phyloP scores from a whole-genome alignment of 2,888 invertebrate genomes.

The Thymelicus acteon region DNA sequence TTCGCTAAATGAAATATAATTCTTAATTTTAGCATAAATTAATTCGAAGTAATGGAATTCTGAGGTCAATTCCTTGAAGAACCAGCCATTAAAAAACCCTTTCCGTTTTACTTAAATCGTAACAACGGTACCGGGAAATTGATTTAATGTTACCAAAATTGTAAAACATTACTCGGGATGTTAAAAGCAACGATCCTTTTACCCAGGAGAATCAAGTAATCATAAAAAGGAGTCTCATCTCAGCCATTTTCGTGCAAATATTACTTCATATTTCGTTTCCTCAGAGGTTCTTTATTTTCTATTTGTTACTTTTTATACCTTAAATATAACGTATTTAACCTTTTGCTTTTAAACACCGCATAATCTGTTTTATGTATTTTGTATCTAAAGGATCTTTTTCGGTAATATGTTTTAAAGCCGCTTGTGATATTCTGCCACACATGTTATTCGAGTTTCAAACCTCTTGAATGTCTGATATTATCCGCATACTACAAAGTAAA shows the following conservation, averaged over 20 bases:
- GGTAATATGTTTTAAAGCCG: no score
- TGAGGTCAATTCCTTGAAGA: constrained; percentile 35
- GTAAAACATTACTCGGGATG: constrained; percentile 21
- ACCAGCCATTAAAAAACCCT: constrained; percentile 25
- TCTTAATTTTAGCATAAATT: constrained; percentile 34
- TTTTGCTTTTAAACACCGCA: neutral
- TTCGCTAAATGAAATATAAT: constrained; percentile 14
- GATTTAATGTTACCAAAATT: constrained; percentile 37
- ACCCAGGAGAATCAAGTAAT: constrained; percentile 32
- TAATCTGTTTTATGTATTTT: neutral
- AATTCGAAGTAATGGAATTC: constrained; percentile 42
- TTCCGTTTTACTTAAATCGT: constrained; percentile 22
- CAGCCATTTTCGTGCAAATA: constrained; percentile 30
- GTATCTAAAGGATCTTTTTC: no score
- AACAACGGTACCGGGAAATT: constrained; percentile 32
- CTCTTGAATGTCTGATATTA: no score
- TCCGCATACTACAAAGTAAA: no score
- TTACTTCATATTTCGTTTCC: constrained; percentile 24
- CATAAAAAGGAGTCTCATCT: constrained; percentile 30
- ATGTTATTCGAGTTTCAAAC: no score
- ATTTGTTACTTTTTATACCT: neutral
- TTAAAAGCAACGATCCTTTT: constrained; percentile 24
- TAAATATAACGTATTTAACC: neutral
- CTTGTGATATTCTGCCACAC: no score
- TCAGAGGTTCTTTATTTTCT: constrained; percentile 12